Percentiles rank a stretch among this genome's conserved stretches.
Conservation (phyloP, 1,140 invertebrate species). For the Berghia stephanieae region DNA sequence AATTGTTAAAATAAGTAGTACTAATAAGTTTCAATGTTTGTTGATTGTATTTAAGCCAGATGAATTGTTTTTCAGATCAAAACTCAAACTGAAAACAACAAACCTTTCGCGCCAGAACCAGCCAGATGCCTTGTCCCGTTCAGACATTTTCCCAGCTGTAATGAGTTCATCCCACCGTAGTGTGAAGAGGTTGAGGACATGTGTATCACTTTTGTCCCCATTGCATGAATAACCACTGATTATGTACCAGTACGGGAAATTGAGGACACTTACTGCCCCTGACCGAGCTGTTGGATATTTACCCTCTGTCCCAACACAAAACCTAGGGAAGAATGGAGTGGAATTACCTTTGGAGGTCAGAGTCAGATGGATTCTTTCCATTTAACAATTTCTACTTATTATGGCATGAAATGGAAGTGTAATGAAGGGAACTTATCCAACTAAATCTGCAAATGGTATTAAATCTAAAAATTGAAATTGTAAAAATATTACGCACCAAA, state of each 20-base stretch:
- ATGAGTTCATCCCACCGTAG: constrained; percentile 56
- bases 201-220: constrained; percentile 59
- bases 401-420: too few species aligned
- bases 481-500: too few species aligned
- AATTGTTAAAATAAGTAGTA: too few species aligned
- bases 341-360: too few species aligned
- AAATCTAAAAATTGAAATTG: too few species aligned
- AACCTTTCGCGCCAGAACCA: constrained; percentile 66
- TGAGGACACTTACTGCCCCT: constrained; percentile 61
- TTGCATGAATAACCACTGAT: constrained; percentile 63
- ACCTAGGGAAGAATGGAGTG: too few species aligned
- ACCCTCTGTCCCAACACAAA: too few species aligned
- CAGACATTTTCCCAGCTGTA: constrained; percentile 49
- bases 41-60: not conserved
- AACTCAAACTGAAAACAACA: constrained; percentile 5
- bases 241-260: constrained; percentile 64
- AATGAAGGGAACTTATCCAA: too few species aligned
- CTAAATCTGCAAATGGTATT: too few species aligned
- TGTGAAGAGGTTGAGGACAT: constrained; percentile 59
- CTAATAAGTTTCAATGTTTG: not conserved
- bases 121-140: constrained; percentile 66
- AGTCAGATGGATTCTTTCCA: too few species aligned
- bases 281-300: too few species aligned
- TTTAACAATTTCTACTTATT: too few species aligned
- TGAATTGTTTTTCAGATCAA: not conserved